phyloP scores from a whole-genome alignment of 2,113 vertebrate genomes.

The Salvator merianae region DNA sequence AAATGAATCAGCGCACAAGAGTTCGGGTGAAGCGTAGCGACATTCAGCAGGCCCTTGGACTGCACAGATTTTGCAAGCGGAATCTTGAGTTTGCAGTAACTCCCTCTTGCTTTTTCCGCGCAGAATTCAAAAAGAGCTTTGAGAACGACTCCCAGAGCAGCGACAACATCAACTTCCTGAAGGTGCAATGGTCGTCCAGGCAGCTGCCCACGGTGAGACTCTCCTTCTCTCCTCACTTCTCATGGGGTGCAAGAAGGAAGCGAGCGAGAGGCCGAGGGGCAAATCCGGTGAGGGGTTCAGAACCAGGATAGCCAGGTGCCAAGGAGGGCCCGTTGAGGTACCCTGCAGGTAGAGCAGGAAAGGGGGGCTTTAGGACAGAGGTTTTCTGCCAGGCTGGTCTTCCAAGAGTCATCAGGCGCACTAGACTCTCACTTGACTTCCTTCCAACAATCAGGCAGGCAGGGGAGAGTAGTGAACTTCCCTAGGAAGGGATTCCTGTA shows the following conservation, averaged over 20 bases:
- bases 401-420: no score
- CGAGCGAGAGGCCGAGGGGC: not conserved
- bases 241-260: not conserved
- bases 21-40: not conserved
- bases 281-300: not conserved
- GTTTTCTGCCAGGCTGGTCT: not conserved
- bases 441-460: not conserved
- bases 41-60: no score
- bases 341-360: not conserved
- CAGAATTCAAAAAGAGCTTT: constrained; percentile 96
- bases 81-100: no score
- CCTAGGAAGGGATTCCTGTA: not conserved
- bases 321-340: not conserved
- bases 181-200: constrained; percentile 93
- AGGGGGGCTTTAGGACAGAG: not conserved
- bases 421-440: no score
- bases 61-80: no score
- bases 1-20: not conserved
- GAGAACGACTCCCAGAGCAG: constrained; percentile 97
- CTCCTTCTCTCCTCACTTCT: not conserved
- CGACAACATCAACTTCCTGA: constrained; percentile 96
- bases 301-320: not conserved
- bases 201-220: constrained; percentile 88
- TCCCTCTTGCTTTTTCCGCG: fast-evolving
- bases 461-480: not conserved